Percentiles rank a stretch among this genome's conserved stretches.
phyloP scores from a whole-genome alignment of 2,888 invertebrate species.

The Harpalus rubripes region DNA sequence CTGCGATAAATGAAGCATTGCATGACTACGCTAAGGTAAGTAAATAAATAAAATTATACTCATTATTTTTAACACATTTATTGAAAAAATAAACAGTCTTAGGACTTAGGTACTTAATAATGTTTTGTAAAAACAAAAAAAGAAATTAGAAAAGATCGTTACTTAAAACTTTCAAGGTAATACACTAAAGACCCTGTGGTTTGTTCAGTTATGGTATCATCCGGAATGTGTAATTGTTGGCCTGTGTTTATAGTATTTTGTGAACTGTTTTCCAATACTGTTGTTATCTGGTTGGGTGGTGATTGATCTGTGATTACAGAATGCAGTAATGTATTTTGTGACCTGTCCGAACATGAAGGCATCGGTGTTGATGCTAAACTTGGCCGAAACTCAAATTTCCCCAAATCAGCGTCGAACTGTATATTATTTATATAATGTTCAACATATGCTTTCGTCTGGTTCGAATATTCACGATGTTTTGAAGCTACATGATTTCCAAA shows the following conservation, averaged over 20 bases:
- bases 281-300: slow-evolving; percentile 7
- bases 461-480: slow-evolving; percentile 9
- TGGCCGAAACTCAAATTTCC: slow-evolving; percentile 56
- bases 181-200: slow-evolving; percentile 1
- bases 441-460: slow-evolving; percentile 67
- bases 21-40: no score
- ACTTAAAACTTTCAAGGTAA: not conserved
- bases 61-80: no score
- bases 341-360: slow-evolving; percentile 18
- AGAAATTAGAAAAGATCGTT: no score
- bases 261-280: slow-evolving; percentile 33
- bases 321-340: slow-evolving; percentile 32
- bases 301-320: slow-evolving; percentile 48
- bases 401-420: slow-evolving; percentile 58
- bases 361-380: not conserved
- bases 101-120: no score
- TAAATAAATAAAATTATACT: no score
- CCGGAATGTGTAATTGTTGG: slow-evolving; percentile 31
- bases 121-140: no score
- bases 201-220: slow-evolving; percentile 26
- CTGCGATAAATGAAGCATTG: no score
- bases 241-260: slow-evolving; percentile 18
- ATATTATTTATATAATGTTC: slow-evolving; percentile 60
- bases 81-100: no score
- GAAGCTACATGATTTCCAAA: no score